phyloP scores from a whole-genome alignment of 1,140 invertebrate genomes.

The Ephestia elutella region DNA sequence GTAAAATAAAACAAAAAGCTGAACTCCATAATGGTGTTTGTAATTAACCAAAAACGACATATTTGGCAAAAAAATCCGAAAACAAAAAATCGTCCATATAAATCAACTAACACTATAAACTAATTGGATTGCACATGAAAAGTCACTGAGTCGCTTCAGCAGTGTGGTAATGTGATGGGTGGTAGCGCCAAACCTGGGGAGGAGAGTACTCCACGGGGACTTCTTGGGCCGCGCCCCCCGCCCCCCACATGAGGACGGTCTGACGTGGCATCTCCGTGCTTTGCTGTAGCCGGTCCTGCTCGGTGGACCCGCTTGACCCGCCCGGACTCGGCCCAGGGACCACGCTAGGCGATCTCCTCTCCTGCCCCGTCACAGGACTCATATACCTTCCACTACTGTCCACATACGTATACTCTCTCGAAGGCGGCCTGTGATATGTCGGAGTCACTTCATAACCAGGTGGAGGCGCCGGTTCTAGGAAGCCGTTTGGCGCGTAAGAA shows the following conservation, averaged over 20 bases:
- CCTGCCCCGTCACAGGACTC: constrained; percentile 56
- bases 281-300: constrained; percentile 52
- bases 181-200: constrained; percentile 68
- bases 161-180: constrained; percentile 65
- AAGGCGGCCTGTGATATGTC: constrained; percentile 61
- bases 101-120: not conserved
- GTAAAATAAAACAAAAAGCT: too few species aligned
- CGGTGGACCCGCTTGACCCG: constrained; percentile 54
- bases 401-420: constrained; percentile 74
- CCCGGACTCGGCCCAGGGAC: constrained; percentile 60
- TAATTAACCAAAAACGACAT: too few species aligned
- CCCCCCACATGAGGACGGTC: constrained; percentile 91
- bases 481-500: constrained; percentile 86
- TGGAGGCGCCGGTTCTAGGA: constrained; percentile 79
- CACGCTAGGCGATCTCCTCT: constrained; percentile 74
- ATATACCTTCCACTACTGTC: constrained; percentile 64
- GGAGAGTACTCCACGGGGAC: constrained; percentile 63
- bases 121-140: constrained; percentile 26
- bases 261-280: constrained; percentile 81
- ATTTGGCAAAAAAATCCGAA: constrained; percentile 6
- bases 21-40: too few species aligned
- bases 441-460: constrained; percentile 67
- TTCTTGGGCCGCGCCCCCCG: constrained; percentile 64
- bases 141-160: constrained; percentile 66
- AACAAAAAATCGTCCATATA: not conserved